Evolutionary conservation across 2,797 vertebrate genomes (phyloP).

Genomic region (Antrozous pallidus): DNA sequence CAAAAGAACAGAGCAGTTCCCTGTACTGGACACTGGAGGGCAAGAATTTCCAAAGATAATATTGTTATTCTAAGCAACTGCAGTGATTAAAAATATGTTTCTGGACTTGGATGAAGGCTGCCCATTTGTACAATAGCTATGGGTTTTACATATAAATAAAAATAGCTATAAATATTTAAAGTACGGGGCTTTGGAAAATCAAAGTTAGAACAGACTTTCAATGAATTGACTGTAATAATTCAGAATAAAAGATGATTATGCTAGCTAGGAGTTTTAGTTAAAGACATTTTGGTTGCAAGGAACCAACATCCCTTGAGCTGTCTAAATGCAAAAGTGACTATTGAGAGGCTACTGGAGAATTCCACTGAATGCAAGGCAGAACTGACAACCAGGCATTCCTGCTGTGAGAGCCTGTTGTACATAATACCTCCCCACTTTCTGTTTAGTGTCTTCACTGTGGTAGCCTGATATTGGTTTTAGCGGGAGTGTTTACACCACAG

Average conservation of each 20-base stretch:
- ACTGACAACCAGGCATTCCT: background rate
- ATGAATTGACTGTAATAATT: background rate
- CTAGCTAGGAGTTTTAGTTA: background rate
- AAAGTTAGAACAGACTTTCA: background rate
- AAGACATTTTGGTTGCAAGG: background rate
- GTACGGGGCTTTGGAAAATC: background rate
- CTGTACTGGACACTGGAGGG: background rate
- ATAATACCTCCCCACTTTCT: background rate
- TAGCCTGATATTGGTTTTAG: background rate
- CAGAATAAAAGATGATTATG: background rate
- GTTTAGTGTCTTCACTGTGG: background rate
- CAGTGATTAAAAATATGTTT: background rate
- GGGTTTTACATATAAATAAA: background rate
- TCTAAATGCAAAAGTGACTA: background rate
- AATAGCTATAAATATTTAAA: background rate
- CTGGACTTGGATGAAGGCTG: background rate
- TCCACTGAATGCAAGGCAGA: background rate
- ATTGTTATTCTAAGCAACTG: background rate
- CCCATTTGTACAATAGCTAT: background rate
- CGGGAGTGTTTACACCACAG: background rate
- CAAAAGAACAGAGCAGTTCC: background rate
- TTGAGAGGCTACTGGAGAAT: background rate
- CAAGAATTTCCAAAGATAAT: background rate
- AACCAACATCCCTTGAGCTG: background rate
- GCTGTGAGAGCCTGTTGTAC: background rate